phyloP scores from a whole-genome alignment of 2,888 invertebrate genomes.

The Strigamia maritima region DNA sequence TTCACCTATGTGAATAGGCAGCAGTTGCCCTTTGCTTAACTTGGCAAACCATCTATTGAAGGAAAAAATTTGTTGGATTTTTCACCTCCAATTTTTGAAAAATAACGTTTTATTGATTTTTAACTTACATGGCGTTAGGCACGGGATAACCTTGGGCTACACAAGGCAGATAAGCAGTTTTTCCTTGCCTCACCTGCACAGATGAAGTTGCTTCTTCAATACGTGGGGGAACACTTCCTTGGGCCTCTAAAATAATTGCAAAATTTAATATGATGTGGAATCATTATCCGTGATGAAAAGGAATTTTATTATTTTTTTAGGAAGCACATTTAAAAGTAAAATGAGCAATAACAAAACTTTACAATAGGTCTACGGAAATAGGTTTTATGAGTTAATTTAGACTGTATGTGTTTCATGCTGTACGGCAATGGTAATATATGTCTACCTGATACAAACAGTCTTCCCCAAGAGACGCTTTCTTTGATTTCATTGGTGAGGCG shows the following conservation, averaged over 20 bases:
- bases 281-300: neutral
- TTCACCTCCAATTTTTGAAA: neutral
- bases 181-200: conserved; percentile 34
- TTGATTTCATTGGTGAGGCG: conserved; percentile 33
- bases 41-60: conserved; percentile 39
- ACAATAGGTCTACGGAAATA: neutral
- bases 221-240: conserved; percentile 36
- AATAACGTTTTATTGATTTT: neutral
- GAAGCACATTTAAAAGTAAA: neutral
- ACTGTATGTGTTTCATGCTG: neutral
- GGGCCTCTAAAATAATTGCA: conserved; percentile 34
- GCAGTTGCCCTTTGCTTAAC: conserved; percentile 38
- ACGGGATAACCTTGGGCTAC: conserved; percentile 36
- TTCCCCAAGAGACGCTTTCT: conserved; percentile 29
- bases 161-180: conserved; percentile 36
- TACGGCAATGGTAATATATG: neutral
- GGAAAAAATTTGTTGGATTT: neutral
- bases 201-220: conserved; percentile 17
- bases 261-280: neutral
- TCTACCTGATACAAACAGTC: conserved; percentile 35
- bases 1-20: conserved; percentile 39
- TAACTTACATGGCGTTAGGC: conserved; percentile 37
- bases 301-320: neutral
- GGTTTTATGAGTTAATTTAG: neutral
- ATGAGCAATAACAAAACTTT: neutral